Evolutionary conservation across 2,797 vertebrate species (phyloP), one percentile per base, ranked within the genome.

Genomic region (Sternarchorhynchus goeldii): DNA sequence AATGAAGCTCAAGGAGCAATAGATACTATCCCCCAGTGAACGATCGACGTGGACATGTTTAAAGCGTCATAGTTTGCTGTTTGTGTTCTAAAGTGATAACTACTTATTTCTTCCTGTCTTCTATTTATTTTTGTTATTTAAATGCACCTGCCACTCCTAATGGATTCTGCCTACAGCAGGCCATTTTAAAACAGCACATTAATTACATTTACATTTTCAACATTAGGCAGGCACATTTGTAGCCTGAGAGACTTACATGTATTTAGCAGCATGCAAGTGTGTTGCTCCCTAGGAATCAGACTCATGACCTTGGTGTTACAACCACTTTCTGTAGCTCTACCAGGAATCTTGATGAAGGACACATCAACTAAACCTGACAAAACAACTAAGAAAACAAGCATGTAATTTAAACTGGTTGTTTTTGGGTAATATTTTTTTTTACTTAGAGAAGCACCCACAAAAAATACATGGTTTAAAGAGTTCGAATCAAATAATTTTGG

Each of bases 21-120:
- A 80, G 81, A 85, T 82, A 69, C 59, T 81, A 78, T 82, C 75
- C 80, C 76, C 70, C 25, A 66, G 75, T 75, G 77, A 68, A 83
- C 79, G 85, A 85, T 82, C 79, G 60, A 80, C 81, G 77, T 62
- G 4, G 64, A 71, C 67, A 75, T 81, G 77, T 20, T 53, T 76
- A 53, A 80, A 78, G 58, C 53, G 75, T 73, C 7, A 16, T 60
- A 69, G 36, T 74, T 75, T 79, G 45, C 64, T 64, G 18, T 59
- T 74, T 20, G 62, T 68, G 18, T 76, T 36, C 18, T 17, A 73
- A 57, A 36, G 60, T 36, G 58, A 41, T 56, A 75, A 18, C 17
- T 25, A 18, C 50, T 45, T 56, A 16, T 5, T 29, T 25, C 25
- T 8, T 50, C 31, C 50, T 17, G 12, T 17, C 5, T 66, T 67